Evolutionary conservation across 2,797 vertebrate species (phyloP), one percentile per base, ranked within the genome.

Genomic region (Lindbergichthys nudifrons): DNA sequence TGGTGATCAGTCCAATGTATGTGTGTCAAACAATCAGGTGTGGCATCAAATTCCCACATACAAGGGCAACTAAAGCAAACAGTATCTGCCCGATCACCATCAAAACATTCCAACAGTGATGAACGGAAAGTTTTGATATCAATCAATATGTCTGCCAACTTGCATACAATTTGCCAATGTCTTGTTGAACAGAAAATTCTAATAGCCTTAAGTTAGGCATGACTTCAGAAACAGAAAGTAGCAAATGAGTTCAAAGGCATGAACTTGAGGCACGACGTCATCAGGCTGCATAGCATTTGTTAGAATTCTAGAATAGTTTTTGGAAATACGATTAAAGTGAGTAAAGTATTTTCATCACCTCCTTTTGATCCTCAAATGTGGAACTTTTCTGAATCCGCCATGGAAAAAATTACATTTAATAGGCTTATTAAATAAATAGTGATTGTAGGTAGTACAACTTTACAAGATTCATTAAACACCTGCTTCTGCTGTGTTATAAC

Each of bases 81-180:
- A 3, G 4, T 15, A 4, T 13, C 23, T 26, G 63, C 41, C 39
- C 1, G 9, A 2, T 10, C 5, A 0, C n/a, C 41, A 12, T 57
- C 54, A 59, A 50, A 71, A 73, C 70, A 74, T 70, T 80, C 67
- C 81, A 66, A 47, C 56, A 54, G 47, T 30, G 64, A 79, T 70
- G 52, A 77, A 73, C 36, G 64, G 47, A 60, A 82, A 11, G 61
- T 75, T 83, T 77, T 75, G 6, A 15, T 21, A 57, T 74, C 60
- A 62, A 88, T 92, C 87, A 60, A 88, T 88, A 73, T 0, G 70
- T 87, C 86, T 86, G 90, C 57, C 83, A 65, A 78, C 85, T 71
- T 62, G 63, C 77, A 78, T 65, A 21, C 8, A 26, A 79, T 87
- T 75, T 61, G 41, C 63, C 70, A 65, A 48, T 21, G 61, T 42